Base-by-base conservation (phyloP, 2,113 vertebrate genomes). In the Coptodon bakossiorum region DNA sequence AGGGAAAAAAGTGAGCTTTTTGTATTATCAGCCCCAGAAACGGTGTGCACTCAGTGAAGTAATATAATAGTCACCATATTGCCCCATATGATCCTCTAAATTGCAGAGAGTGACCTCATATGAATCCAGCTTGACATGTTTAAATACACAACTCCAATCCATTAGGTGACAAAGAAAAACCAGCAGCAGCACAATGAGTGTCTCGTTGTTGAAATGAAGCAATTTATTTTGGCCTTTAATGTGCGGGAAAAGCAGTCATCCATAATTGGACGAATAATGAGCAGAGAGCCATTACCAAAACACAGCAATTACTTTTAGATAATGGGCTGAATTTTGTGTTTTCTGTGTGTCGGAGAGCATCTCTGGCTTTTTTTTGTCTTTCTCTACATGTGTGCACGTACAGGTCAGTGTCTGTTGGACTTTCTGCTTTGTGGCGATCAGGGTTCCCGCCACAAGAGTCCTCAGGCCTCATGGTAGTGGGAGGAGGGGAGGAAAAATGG, bases 221-320 rank as follows among this genome's bases (percentile, higher is more conserved):
- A 82, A 90, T 93, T 93, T 84, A 88, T 90, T 91, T 87, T 7
- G 31, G 61, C 29, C 61, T 59, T 71, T 71, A 82, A 91, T 84
- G 76, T 19, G 11, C 43, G 2, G 53, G 56, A 48, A 12, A 43
- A 34, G 90, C 88, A 84, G 79, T 71, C 93, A 43, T 88, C 88
- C 84, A 54, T 63, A 81, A 90, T 93, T 81, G 63, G 73, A 79
- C 0, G 3, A 90, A 92, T 86, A 91, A 89, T 85, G 89, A 90
- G 78, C 17, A 11, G 76, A 5, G 19, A 7, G 78, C 82, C 38
- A 40, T 88, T 68, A 71, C 78, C 71, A 84, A 91, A 92, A 89
- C 89, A 87, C 85, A 57, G 80, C 85, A 87, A 83, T 88, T 89
- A 91, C 86, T 87, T 82, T 36, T 7, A 16, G 50, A 90, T 84